These are phyloP conservation scores for Nemopilema nomurai DNA, from an alignment of 30 jellyfish, hydroid and myxozoan genomes.

Conservation along the genomic window DNA sequence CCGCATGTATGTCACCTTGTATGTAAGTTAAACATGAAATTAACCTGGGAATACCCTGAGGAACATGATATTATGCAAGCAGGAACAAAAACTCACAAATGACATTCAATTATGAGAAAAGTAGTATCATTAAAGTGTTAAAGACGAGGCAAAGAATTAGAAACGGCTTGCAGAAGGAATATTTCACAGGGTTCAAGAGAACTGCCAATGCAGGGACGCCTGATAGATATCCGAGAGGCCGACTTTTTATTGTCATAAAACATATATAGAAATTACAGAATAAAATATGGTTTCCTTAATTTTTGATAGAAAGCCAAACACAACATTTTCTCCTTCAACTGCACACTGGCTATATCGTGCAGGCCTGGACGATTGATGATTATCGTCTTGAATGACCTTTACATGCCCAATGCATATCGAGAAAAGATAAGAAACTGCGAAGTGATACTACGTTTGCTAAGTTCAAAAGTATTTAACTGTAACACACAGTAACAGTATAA, in stretches of 20 bases:
- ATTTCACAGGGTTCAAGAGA: not conserved
- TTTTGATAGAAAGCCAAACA: constrained; percentile 5
- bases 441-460: constrained; percentile 24
- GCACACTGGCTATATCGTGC: not conserved
- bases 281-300: not conserved
- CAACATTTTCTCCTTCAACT: not conserved
- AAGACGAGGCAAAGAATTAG: constrained; percentile 1
- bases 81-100: constrained; percentile 12
- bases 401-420: not conserved
- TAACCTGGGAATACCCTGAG: constrained; percentile 24
- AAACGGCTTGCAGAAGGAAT: not conserved
- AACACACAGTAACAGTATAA: no score
- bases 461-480: constrained; percentile 7
- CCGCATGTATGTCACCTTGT: constrained; percentile 22
- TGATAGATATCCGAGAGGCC: constrained; percentile 12
- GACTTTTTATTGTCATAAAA: not conserved
- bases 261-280: constrained; percentile 6
- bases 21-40: constrained; percentile 21
- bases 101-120: not conserved
- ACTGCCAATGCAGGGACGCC: constrained; percentile 12
- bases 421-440: not conserved
- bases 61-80: not conserved
- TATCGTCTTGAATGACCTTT: constrained; percentile 12
- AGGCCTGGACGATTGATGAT: constrained; percentile 2
- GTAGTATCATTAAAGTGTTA: not conserved